Evolutionary conservation across 2,113 vertebrate genomes (phyloP), one percentile per base, ranked within the genome.

Genomic region (Hippocampus comes): DNA sequence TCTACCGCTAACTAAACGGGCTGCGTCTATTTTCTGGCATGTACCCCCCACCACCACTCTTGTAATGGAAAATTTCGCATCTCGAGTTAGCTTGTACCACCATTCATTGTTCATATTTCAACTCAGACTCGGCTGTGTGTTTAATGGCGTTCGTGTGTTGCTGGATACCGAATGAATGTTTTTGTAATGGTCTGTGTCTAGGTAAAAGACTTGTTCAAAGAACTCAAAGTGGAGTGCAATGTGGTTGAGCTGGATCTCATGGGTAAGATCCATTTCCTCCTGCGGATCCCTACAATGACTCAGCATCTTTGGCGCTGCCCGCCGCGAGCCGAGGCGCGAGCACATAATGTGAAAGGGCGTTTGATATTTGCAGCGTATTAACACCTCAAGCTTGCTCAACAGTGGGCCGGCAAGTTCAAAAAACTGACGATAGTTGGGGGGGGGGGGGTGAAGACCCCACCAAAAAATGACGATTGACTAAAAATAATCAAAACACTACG

Each of bases 141-240:
- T 34, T 34, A 34, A 63, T 23, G 46, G 42, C 21, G n/a, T 10
- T 30, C n/a, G 4, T 30, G n/a, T 38, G 5, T 38, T 38, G 34
- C 34, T 38, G 30, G 2, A 30, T 30, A 30, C 30, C 3, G 30
- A 48, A 17, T 20, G 2, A 12, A 11, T 30, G 18, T 30, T 11
- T 68, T 68, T 34, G 49, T 68, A 41, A 23, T n/a, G 23, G 15
- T 68, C 20, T 87, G 21, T 55, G 55, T 89, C 11, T 10, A 99
- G 97, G 96, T 98, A 64, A 98, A 98, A 81, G 94, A 95, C 10
- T 91, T 99, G 27, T 99, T 99, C 87, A 86, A 71, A 46, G 93
- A 94, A 46, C 66, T 99, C 76, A 91, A 83, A n/a, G 91, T 95
- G n/a, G 91, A 91, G 8, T 96, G 81, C 67, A 92, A 92, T 10